A percentile compares a stretch with the other conserved stretches of the same genome.
Conservation (phyloP, 2,113 vertebrate genomes). For the Trichechus manatus region DNA sequence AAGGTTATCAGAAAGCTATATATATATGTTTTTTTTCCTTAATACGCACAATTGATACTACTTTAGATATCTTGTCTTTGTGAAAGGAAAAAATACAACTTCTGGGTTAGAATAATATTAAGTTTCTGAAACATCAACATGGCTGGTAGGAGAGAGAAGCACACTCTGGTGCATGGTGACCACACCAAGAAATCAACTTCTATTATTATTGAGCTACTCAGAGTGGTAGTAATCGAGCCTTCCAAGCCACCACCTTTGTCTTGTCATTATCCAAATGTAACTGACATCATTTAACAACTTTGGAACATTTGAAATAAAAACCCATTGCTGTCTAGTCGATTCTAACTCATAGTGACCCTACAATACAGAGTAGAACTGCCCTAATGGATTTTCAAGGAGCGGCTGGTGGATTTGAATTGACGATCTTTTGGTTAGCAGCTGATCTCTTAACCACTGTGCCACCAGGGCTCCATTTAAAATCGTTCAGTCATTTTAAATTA, state of each 20-base stretch:
- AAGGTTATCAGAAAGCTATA: neutral
- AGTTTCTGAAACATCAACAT: neutral
- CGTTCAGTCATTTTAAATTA: too few species aligned
- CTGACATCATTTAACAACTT: neutral
- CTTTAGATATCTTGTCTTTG: neutral
- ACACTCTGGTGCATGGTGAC: neutral
- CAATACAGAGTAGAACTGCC: neutral
- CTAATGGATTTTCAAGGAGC: too few species aligned
- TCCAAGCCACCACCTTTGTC: neutral
- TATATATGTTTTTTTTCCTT: neutral
- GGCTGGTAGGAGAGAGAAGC: rapidly evolving
- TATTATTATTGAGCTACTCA: neutral
- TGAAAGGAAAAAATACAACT: neutral
- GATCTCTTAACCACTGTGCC: too few species aligned
- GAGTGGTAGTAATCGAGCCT: neutral
- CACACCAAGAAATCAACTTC: neutral
- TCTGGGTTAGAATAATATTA: neutral
- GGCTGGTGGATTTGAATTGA: too few species aligned
- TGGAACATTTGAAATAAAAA: neutral
- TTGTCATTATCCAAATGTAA: neutral
- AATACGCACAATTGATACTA: neutral
- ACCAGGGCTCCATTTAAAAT: too few species aligned
- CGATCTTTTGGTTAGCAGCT: too few species aligned
- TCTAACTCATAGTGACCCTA: neutral
- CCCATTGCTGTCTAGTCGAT: neutral